Base-by-base conservation (phyloP, 2,888 invertebrate genomes). In the Barypeithes pellucidus region DNA sequence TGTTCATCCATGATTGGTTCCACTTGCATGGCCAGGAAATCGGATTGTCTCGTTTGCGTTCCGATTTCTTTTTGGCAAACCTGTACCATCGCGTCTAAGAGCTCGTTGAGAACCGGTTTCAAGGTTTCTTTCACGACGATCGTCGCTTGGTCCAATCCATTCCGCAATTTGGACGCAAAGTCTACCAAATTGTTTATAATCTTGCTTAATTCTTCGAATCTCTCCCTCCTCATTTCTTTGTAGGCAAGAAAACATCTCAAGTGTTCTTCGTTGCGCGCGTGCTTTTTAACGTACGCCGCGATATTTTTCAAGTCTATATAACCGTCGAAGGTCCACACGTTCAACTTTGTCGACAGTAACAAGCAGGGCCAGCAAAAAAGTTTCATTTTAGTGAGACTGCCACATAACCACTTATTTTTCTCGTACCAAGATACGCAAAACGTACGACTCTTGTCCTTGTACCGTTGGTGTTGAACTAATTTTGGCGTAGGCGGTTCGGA, bases 281-380 rank as follows among this genome's bases (percentile, higher is more conserved):
- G 14, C 79, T 81, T 78, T 80, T 80, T 59, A 22, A 41, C 18
- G 11, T 41, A 41, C 14, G 22, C 41, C 8, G 16, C 39, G 20
- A 62, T 62, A 62, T 62, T 62, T 4, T 62, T 62, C 41, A 62
- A 62, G 24, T 62, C 62, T 5, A 20, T 22, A 29, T 57, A 57
- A 11, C 57, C 57, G 1, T 20, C 29, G 8, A 9, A 24, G 22
- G 39, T 62, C 62, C 62, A 62, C 18, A 62, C 62, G 41, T 43
- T 18, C 22, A 41, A 18, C 12, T 62, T 43, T 11, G 41, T 62
- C 12, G 43, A 62, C 2, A 62, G 41, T 41, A 62, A 62, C 20
- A 62, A 41, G 22, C 62, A 62, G 11, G 62, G 62, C 62, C 62
- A 62, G 43, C 62, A 62, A 62, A 62, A 62, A 7, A 62, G 62